Evolutionary conservation across 2,113 vertebrate species (phyloP).

Genomic region (Polypterus bichir): DNA sequence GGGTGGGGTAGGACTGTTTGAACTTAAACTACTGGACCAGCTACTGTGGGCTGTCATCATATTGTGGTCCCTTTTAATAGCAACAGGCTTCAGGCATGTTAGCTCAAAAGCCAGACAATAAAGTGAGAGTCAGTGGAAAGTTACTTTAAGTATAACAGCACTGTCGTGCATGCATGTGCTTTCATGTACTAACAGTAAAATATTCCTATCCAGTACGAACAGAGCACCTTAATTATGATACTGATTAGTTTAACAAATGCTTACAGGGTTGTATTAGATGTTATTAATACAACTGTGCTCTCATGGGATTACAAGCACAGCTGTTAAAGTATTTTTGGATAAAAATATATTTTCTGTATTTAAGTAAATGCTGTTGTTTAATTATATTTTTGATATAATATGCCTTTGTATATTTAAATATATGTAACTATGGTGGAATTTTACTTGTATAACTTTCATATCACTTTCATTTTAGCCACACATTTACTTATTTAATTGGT

Average conservation of each 20-base stretch:
- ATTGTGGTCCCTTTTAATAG: no score
- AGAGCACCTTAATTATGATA: no score
- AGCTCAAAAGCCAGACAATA: no score
- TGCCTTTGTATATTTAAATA: neutral
- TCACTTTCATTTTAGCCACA: neutral
- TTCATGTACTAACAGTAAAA: no score
- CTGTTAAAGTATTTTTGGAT: constrained; percentile 16
- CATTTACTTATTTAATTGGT: neutral
- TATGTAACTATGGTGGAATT: neutral
- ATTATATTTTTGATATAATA: constrained; percentile 1
- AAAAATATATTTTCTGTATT: constrained; percentile 10
- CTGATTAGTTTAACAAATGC: constrained; percentile 12
- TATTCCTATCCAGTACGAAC: no score
- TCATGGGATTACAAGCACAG: constrained; percentile 8
- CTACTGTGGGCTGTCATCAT: no score
- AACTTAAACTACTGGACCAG: no score
- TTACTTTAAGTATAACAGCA: no score
- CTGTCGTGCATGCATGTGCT: no score
- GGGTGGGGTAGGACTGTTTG: no score
- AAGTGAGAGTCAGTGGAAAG: no score
- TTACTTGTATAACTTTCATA: neutral
- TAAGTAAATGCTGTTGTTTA: neutral
- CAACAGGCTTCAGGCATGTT: no score
- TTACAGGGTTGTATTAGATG: neutral
- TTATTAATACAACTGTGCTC: constrained; percentile 13